phyloP scores from a whole-genome alignment of 2,888 invertebrate genomes.

The Poecilus cupreus region DNA sequence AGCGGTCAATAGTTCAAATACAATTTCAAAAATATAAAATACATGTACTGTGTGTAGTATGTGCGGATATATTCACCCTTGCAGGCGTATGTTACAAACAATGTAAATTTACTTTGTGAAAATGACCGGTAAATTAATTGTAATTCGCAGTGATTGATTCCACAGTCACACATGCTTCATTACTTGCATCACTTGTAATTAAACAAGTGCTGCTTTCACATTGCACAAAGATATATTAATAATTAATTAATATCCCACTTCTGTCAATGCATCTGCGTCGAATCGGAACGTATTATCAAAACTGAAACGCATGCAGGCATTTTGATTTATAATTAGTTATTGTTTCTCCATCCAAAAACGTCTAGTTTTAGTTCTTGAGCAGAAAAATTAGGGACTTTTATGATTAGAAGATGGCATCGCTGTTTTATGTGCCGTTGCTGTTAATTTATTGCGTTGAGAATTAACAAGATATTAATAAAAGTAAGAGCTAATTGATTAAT shows the following conservation, averaged over 20 bases:
- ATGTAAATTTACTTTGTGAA: slow-evolving; percentile 17
- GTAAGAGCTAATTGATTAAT: too few relatives aligned
- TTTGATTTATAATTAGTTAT: too few relatives aligned
- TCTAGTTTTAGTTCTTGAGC: too few relatives aligned
- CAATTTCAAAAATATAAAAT: too few relatives aligned
- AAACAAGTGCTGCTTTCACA: background rate
- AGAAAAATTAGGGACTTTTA: too few relatives aligned
- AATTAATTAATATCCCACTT: background rate
- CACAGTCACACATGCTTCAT: background rate
- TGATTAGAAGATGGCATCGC: too few relatives aligned
- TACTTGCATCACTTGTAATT: background rate
- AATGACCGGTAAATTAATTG: slow-evolving; percentile 12
- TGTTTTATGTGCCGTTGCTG: too few relatives aligned
- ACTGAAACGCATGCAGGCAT: too few relatives aligned
- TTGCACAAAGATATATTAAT: background rate
- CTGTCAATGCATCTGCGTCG: background rate
- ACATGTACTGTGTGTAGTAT: too few relatives aligned
- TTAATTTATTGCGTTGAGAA: background rate
- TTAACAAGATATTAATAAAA: too few relatives aligned
- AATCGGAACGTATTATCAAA: background rate
- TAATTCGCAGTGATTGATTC: background rate
- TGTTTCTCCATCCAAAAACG: too few relatives aligned
- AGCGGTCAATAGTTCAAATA: too few relatives aligned
- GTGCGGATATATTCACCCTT: background rate
- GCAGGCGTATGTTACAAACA: background rate